Evolutionary conservation across 2,113 vertebrate genomes (phyloP).

Genomic region (Protobothrops flavoviridis): DNA sequence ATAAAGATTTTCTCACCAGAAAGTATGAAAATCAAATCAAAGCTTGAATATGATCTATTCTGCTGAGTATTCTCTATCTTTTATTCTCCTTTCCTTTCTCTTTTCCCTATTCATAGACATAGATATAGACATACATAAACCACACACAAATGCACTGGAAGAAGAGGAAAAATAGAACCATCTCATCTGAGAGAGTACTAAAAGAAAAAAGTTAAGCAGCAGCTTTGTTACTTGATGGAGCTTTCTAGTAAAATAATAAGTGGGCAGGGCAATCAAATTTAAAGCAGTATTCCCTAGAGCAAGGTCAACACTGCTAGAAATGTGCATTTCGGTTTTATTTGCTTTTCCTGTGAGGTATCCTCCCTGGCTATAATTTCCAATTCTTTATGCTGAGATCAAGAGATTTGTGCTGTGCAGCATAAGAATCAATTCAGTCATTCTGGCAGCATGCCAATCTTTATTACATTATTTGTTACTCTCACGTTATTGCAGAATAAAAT

Average conservation of each 20-base stretch:
- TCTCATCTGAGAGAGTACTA: slow-evolving; percentile 60
- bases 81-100: neutral
- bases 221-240: slow-evolving; percentile 44
- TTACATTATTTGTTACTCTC: slow-evolving; percentile 68
- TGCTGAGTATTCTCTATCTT: slow-evolving; percentile 44
- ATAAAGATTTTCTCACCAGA: slow-evolving; percentile 68
- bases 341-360: slow-evolving; percentile 67
- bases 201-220: slow-evolving; percentile 22
- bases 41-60: slow-evolving; percentile 60
- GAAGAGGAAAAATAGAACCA: slow-evolving; percentile 33
- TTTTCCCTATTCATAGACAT: neutral
- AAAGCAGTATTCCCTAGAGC: slow-evolving; percentile 61
- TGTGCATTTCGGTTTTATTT: slow-evolving; percentile 72
- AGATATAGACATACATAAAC: neutral
- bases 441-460: slow-evolving; percentile 68
- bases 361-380: slow-evolving; percentile 67
- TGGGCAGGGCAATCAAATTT: slow-evolving; percentile 63
- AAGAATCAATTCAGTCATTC: slow-evolving; percentile 65
- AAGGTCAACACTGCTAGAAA: slow-evolving; percentile 65
- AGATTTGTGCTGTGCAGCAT: slow-evolving; percentile 65
- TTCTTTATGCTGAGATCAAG: slow-evolving; percentile 70
- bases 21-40: slow-evolving; percentile 69
- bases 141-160: slow-evolving; percentile 19
- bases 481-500: slow-evolving; percentile 64
- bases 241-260: slow-evolving; percentile 59